Conservation (phyloP, 1,140 invertebrate species). For the Lepidostoma basale region DNA sequence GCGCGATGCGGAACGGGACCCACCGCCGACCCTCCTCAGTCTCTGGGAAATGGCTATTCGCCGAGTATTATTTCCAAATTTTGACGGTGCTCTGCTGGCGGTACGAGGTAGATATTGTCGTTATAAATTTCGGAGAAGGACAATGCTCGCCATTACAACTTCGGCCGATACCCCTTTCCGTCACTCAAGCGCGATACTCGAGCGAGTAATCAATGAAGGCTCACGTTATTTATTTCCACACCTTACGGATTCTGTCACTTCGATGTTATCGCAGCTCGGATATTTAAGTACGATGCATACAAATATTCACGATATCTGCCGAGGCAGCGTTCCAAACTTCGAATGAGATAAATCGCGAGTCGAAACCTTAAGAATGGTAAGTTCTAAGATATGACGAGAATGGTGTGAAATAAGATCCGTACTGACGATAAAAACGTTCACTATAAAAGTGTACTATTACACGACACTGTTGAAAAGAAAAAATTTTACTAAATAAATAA, state of each 20-base stretch:
- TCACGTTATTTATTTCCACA: constrained; percentile 19
- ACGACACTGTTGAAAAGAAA: constrained; percentile 10
- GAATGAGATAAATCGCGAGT: constrained; percentile 28
- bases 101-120: neutral
- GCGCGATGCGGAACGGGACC: constrained; percentile 27
- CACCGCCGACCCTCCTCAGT: constrained; percentile 14
- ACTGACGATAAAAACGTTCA: constrained; percentile 16
- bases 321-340: constrained; percentile 27
- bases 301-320: constrained; percentile 7
- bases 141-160: constrained; percentile 39
- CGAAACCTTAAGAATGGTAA: constrained; percentile 30
- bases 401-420: constrained; percentile 12
- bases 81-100: neutral
- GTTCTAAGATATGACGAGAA: constrained; percentile 18
- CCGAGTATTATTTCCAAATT: too few relatives aligned
- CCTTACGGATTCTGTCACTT: constrained; percentile 3
- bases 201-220: constrained; percentile 31
- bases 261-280: neutral
- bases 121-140: constrained; percentile 26
- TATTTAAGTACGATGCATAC: neutral
- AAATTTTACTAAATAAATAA: neutral
- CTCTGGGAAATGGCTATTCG: too few relatives aligned
- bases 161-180: constrained; percentile 30
- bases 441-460: neutral
- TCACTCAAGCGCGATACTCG: constrained; percentile 36